A percentile compares a stretch with the other conserved stretches of the same genome.
Evolutionary conservation across 2,888 invertebrate genomes (phyloP).

Genomic region (Alcis repandata): DNA sequence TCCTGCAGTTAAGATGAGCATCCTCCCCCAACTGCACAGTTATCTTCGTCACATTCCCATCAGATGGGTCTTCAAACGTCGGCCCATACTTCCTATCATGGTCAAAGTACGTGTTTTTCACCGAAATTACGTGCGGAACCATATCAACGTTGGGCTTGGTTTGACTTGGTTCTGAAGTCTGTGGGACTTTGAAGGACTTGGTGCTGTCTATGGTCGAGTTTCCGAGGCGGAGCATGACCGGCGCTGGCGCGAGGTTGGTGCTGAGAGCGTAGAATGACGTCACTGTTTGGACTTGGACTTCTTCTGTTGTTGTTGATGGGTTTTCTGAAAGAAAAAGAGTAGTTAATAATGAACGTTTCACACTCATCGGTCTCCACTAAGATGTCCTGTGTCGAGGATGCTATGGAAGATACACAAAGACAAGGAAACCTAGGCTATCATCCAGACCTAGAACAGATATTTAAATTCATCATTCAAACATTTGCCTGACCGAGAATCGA

Average conservation of each 20-base stretch:
- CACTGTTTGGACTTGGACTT: conserved; percentile 72
- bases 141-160: conserved; percentile 51
- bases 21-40: conserved; percentile 91
- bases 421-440: no score
- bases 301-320: conserved; percentile 64
- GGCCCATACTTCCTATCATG: conserved; percentile 89
- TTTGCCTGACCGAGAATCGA: no score
- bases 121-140: conserved; percentile 75
- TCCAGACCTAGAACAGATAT: no score
- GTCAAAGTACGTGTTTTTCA: conserved; percentile 79
- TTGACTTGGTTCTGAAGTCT: conserved; percentile 59
- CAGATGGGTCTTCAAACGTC: conserved; percentile 87
- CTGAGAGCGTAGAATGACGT: conserved; percentile 79
- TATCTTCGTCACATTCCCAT: conserved; percentile 89
- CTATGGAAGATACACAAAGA: no score
- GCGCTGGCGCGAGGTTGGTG: conserved; percentile 74
- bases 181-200: conserved; percentile 82
- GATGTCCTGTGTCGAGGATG: no score
- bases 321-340: conserved; percentile 60
- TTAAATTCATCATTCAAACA: no score
- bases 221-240: conserved; percentile 79
- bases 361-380: no score
- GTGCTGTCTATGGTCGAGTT: conserved; percentile 84
- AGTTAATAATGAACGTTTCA: background rate
- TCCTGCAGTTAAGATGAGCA: conserved; percentile 91